Percentiles rank a stretch among this genome's conserved stretches.
These are phyloP conservation scores for Sebastes trivittatus DNA, from an alignment of 2,797 vertebrate genomes.

Conservation along the genomic window DNA sequence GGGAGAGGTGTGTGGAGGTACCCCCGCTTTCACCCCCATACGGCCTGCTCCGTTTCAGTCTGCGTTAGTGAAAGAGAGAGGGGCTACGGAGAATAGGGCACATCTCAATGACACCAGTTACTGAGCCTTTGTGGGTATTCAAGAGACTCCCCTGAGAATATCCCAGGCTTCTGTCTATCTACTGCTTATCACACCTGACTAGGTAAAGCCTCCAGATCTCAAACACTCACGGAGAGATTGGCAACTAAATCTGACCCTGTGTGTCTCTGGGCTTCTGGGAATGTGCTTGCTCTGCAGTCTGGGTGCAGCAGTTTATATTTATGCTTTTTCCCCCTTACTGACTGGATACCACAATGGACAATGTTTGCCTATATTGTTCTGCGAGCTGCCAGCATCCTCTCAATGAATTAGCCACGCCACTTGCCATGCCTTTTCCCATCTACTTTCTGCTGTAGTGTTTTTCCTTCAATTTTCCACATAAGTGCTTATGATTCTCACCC, in stretches of 20 bases:
- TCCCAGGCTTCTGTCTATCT: constrained; percentile 57
- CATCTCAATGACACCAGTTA: constrained; percentile 84
- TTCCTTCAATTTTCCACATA: constrained; percentile 79
- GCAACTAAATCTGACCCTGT: constrained; percentile 58
- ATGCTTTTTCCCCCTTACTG: not conserved
- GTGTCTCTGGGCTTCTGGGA: constrained; percentile 41
- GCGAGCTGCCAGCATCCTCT: constrained; percentile 57
- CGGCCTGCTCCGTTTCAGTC: constrained; percentile 50
- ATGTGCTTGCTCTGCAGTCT: constrained; percentile 19
- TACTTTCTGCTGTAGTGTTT: constrained; percentile 72
- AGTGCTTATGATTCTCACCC: constrained; percentile 64
- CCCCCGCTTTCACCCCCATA: constrained; percentile 68
- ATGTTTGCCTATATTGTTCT: constrained; percentile 52
- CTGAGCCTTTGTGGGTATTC: constrained; percentile 72
- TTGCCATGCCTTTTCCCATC: constrained; percentile 68
- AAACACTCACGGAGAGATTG: constrained; percentile 57
- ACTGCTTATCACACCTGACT: constrained; percentile 79
- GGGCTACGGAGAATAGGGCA: constrained; percentile 61
- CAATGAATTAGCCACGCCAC: constrained; percentile 73
- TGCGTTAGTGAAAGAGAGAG: constrained; percentile 55
- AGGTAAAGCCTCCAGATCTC: constrained; percentile 68
- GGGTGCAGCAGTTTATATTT: constrained; percentile 13
- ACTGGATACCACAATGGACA: constrained; percentile 36
- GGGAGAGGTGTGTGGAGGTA: constrained; percentile 78
- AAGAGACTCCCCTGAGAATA: constrained; percentile 62